phyloP scores from a whole-genome alignment of 2,113 vertebrate species.

The Columba livia region DNA sequence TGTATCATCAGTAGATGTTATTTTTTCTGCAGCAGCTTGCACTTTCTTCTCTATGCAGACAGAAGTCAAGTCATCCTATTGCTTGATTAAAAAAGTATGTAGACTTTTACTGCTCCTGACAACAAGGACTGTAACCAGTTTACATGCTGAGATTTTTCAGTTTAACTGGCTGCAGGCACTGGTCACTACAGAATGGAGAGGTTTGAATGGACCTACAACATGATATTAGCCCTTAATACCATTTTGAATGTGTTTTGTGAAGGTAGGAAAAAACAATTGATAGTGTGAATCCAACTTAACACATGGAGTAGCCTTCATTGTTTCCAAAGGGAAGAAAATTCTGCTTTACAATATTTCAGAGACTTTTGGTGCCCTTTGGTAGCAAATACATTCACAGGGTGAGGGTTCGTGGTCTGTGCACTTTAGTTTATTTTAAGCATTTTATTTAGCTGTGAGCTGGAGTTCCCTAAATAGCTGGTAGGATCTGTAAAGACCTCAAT shows the following conservation, averaged over 20 bases:
- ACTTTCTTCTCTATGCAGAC: constrained; percentile 58
- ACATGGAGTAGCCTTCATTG: not conserved
- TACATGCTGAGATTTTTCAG: not conserved
- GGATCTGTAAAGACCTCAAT: not conserved
- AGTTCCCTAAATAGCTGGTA: not conserved
- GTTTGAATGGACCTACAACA: not conserved
- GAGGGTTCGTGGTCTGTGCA: not conserved
- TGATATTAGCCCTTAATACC: not conserved
- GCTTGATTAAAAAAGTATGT: not conserved
- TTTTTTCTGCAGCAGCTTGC: constrained; percentile 70
- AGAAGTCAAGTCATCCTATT: constrained; percentile 55
- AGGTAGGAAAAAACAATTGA: not conserved
- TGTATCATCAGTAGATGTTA: constrained; percentile 58
- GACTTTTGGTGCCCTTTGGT: not conserved
- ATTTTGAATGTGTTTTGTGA: not conserved
- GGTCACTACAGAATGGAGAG: not conserved
- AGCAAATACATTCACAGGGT: not conserved
- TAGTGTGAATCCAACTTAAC: not conserved
- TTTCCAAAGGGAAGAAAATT: not conserved
- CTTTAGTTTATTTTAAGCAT: not conserved
- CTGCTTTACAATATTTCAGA: not conserved
- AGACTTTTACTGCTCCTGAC: not conserved
- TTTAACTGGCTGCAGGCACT: not conserved
- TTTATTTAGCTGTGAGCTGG: not conserved
- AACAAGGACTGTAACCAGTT: not conserved